Percentiles rank a stretch among this genome's conserved stretches.
phyloP scores from a whole-genome alignment of 2,888 invertebrate species.

The Caradrina kadenii region DNA sequence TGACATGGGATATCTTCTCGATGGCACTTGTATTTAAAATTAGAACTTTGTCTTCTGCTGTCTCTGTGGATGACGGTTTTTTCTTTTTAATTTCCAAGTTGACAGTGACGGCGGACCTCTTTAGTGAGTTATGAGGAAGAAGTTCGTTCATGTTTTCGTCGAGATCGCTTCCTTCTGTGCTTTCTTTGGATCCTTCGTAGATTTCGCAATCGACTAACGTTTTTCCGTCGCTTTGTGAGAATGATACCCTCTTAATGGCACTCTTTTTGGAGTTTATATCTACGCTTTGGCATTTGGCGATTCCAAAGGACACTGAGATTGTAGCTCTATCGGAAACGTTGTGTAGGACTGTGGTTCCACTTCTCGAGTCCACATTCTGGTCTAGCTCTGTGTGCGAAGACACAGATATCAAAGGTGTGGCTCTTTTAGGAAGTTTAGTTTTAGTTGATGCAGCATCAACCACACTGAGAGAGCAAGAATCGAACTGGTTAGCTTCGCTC shows the following conservation, averaged over 20 bases:
- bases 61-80: slow-evolving; percentile 73
- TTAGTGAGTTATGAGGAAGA: slow-evolving; percentile 63
- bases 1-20: slow-evolving; percentile 85
- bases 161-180: slow-evolving; percentile 67
- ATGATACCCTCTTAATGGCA: slow-evolving; percentile 73
- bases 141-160: slow-evolving; percentile 74
- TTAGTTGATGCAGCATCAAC: slow-evolving; percentile 18
- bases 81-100: slow-evolving; percentile 86
- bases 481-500: slow-evolving; percentile 51
- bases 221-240: slow-evolving; percentile 69
- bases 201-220: slow-evolving; percentile 78
- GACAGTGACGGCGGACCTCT: slow-evolving; percentile 77
- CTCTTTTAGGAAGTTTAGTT: slow-evolving; percentile 25
- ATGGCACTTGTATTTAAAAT: slow-evolving; percentile 87
- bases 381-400: slow-evolving; percentile 70
- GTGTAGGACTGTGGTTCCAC: slow-evolving; percentile 68
- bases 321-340: slow-evolving; percentile 64
- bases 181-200: slow-evolving; percentile 71
- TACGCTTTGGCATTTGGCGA: slow-evolving; percentile 74
- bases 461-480: slow-evolving; percentile 29
- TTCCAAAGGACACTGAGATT: slow-evolving; percentile 75
- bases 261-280: slow-evolving; percentile 77
- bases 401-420: slow-evolving; percentile 59
- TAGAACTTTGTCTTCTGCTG: slow-evolving; percentile 83
- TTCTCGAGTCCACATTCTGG: slow-evolving; percentile 48